Evolutionary conservation across 2,113 vertebrate species (phyloP), one percentile per base, ranked within the genome.

Genomic region (Crotalus viridis): DNA sequence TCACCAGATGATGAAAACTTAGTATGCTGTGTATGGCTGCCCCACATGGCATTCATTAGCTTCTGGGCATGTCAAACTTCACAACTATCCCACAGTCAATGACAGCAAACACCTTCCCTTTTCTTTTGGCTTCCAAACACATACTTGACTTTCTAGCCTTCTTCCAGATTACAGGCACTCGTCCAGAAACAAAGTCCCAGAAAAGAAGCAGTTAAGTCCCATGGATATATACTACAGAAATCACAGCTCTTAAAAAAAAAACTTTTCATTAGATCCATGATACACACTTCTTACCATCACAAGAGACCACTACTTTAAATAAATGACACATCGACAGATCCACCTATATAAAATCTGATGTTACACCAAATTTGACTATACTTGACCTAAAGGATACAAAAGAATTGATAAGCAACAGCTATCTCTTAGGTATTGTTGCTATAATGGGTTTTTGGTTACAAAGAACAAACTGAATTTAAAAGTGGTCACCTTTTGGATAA

Each of bases 261-360:
- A 97, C 95, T 97, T 97, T 98, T 98, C 93, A 90, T 97, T 94
- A 89, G 85, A 98, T 98, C 96, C 92, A 95, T 61, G 95, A 97
- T 98, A 98, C 98, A 98, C 97, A 97, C 97, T 97, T 97, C 97
- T 98, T 96, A 97, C 52, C 93, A 98, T 97, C 98, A 98, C 97
- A 19, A 98, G 98, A 98, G 98, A 98, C 97, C 89, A 96, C 96
- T 96, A 98, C 97, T 97, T 98, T 98, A 99, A 99, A 98, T 98
- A 99, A 98, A 99, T 98, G 98, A 98, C 98, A 99, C 98, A 98
- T 98, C 97, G 98, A 98, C 98, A 99, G 98, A 99, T 99, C 98
- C 99, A 97, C 98, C 98, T 98, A 98, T 98, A 96, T 95, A 98
- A 98, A 98, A 98, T 97, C 98, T 99, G 98, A 98, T 99, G 99